Evolutionary conservation across 1,140 invertebrate species (phyloP).

Genomic region (Paramacrobiotus metropolitanus): DNA sequence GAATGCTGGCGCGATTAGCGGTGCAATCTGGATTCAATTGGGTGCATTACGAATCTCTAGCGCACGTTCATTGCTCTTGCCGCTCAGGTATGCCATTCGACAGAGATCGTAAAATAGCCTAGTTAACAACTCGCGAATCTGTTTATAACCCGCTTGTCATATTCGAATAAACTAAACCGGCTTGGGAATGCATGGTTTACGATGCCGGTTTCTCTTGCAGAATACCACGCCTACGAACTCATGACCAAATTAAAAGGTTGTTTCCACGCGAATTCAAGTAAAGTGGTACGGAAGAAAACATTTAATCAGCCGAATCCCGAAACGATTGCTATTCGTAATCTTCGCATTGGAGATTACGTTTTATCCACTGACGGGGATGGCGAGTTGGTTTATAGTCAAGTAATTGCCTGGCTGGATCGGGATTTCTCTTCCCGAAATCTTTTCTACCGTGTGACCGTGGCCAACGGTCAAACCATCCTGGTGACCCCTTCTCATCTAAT

Average conservation of each 20-base stretch:
- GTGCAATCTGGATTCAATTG: constrained; percentile 93
- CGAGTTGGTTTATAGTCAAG: constrained; percentile 48
- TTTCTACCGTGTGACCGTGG: constrained; percentile 45
- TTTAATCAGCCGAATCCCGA: neutral
- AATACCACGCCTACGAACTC: too few relatives aligned
- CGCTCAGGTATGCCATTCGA: constrained; percentile 86
- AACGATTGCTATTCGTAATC: constrained; percentile 27
- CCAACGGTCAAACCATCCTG: constrained; percentile 39
- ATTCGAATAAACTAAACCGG: too few relatives aligned
- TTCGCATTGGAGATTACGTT: constrained; percentile 52
- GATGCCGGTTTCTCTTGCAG: neutral
- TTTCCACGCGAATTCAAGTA: neutral
- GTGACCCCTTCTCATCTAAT: constrained; percentile 66
- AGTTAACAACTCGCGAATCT: too few relatives aligned
- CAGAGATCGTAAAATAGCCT: too few relatives aligned
- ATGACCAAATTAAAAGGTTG: neutral
- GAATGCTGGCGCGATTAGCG: constrained; percentile 78
- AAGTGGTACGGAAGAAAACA: neutral
- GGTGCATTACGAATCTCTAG: constrained; percentile 83
- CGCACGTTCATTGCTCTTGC: constrained; percentile 87
- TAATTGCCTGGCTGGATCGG: constrained; percentile 67
- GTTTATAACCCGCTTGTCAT: too few relatives aligned
- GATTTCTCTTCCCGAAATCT: constrained; percentile 35
- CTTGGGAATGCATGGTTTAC: too few relatives aligned
- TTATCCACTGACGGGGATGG: constrained; percentile 42